A percentile compares a stretch with the other conserved stretches of the same genome.
phyloP scores from a whole-genome alignment of 2,113 vertebrate genomes.

The Monopterus albus region DNA sequence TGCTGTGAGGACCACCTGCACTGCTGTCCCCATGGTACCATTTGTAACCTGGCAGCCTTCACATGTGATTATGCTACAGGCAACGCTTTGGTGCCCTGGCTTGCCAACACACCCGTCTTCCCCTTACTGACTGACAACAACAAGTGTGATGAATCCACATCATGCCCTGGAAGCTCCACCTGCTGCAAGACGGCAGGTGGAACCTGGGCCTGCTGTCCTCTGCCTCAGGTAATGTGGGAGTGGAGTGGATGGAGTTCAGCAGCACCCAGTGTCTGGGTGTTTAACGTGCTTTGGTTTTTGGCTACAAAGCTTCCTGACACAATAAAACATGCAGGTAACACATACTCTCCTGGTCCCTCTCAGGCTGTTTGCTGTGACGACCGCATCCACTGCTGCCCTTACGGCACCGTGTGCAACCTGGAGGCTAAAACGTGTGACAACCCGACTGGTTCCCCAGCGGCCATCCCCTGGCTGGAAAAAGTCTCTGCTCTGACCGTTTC shows the following conservation, averaged over 20 bases:
- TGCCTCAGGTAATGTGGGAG: constrained; percentile 73
- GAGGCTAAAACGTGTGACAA: constrained; percentile 66
- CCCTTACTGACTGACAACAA: background rate
- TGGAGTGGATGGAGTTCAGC: too few species aligned
- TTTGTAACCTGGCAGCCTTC: constrained; percentile 69
- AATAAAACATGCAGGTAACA: too few species aligned
- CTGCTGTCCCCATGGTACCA: constrained; percentile 78
- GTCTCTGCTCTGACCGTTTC: constrained; percentile 16
- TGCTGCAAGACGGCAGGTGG: constrained; percentile 77
- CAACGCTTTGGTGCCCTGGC: constrained; percentile 50
- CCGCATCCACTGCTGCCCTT: constrained; percentile 82
- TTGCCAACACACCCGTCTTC: constrained; percentile 56
- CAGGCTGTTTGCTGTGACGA: constrained; percentile 85
- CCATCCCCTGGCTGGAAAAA: constrained; percentile 60
- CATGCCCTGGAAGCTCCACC: constrained; percentile 76
- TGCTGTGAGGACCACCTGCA: constrained; percentile 81
- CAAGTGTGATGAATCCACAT: constrained; percentile 65
- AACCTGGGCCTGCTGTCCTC: constrained; percentile 85
- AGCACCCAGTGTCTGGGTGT: too few species aligned
- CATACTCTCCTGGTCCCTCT: background rate
- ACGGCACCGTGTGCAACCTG: constrained; percentile 80
- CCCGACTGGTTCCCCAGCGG: rapidly evolving
- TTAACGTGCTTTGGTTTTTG: too few species aligned
- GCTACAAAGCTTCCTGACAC: too few species aligned
- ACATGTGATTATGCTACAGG: constrained; percentile 60